A percentile compares a stretch with the other conserved stretches of the same genome.
These are phyloP conservation scores for Solenodon paradoxus DNA, from an alignment of 2,113 vertebrate species.

Conservation along the genomic window DNA sequence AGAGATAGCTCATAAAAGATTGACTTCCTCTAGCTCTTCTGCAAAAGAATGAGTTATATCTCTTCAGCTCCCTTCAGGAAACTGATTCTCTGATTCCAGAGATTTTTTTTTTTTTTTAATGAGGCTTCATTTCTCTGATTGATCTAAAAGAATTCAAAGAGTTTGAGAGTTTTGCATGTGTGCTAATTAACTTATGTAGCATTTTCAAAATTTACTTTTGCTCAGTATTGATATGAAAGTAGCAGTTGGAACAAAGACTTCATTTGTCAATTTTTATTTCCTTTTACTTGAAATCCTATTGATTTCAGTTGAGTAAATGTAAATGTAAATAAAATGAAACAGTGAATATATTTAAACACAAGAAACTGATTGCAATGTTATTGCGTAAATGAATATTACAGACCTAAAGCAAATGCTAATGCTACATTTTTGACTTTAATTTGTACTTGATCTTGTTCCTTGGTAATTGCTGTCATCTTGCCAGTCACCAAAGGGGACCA, in stretches of 20 bases:
- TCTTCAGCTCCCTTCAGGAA: background rate
- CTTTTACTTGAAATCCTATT: conserved; percentile 28
- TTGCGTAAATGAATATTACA: background rate
- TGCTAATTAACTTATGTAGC: conserved; percentile 36
- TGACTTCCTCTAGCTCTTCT: background rate
- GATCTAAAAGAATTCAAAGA: background rate
- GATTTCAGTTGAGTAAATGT: conserved; percentile 31
- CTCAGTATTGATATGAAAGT: background rate
- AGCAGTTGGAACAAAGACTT: conserved; percentile 22
- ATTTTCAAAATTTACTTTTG: conserved; percentile 31
- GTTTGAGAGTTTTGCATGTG: background rate
- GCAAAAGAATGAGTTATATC: background rate
- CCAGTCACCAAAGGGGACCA: background rate
- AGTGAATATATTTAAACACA: background rate
- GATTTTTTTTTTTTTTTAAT: background rate
- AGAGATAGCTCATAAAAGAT: background rate
- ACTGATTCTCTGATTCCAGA: background rate
- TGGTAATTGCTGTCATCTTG: background rate
- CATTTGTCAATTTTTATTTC: conserved; percentile 15
- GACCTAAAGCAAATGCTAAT: background rate
- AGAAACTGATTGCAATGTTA: background rate
- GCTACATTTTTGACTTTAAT: background rate
- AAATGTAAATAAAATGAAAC: conserved; percentile 34
- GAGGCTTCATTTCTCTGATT: conserved; percentile 5
- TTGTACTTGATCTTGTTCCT: conserved; percentile 15